Conservation (phyloP, 2,797 vertebrate genomes). For the Adrianichthys oophorus region DNA sequence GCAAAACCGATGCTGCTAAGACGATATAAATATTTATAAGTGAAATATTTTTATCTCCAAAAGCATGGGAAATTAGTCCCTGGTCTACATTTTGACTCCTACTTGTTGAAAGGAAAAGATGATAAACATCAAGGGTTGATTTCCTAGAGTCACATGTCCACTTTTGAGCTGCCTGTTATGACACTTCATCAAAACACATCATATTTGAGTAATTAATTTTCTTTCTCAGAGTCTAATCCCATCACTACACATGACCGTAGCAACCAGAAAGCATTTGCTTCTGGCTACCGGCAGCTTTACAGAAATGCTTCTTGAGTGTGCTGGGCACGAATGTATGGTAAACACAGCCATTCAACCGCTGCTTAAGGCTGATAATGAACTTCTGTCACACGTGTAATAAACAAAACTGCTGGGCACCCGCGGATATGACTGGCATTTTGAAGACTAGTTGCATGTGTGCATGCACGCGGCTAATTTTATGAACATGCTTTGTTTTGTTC, state of each 20-base stretch:
- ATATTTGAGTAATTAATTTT: slow-evolving; percentile 12
- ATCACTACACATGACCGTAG: slow-evolving; percentile 4
- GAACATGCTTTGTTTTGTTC: slow-evolving; percentile 34
- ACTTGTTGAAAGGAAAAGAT: slow-evolving; percentile 31
- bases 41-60: slow-evolving; percentile 60
- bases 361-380: slow-evolving; percentile 47
- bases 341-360: slow-evolving; percentile 30
- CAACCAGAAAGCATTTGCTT: slow-evolving; percentile 32
- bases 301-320: slow-evolving; percentile 17
- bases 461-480: slow-evolving; percentile 26
- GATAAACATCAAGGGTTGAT: not conserved
- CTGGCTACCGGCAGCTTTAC: slow-evolving; percentile 17
- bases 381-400: slow-evolving; percentile 45
- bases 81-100: slow-evolving; percentile 46
- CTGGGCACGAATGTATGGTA: slow-evolving; percentile 18
- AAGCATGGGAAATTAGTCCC: slow-evolving; percentile 42
- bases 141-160: slow-evolving; percentile 12
- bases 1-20: slow-evolving; percentile 51
- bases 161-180: not conserved
- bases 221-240: slow-evolving; percentile 3
- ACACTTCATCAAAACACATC: not conserved
- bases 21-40: slow-evolving; percentile 67
- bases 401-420: slow-evolving; percentile 33
- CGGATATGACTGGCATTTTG: slow-evolving; percentile 47
- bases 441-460: slow-evolving; percentile 13